These are phyloP conservation scores for Echinarachnius parma DNA, from an alignment of 53 echinoderm and acorn worm species.

Conservation along the genomic window DNA sequence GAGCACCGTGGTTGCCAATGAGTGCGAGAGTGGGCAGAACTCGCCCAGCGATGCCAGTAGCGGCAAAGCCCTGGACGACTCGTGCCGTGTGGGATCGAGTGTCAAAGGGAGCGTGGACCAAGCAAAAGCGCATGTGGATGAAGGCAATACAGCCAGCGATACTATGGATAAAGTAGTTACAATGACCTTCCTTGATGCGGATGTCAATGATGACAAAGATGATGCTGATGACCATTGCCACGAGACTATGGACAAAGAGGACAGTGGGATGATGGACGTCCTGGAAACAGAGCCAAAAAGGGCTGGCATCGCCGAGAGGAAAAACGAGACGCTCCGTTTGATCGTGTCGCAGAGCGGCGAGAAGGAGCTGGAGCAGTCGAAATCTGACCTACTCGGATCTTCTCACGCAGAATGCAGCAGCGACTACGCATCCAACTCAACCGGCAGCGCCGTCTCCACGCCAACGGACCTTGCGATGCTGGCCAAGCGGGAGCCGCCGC, in stretches of 20 bases:
- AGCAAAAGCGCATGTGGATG: no score
- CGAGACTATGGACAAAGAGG: constrained; percentile 26
- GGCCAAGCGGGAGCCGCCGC: constrained; percentile 14
- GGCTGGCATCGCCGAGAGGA: constrained; percentile 27
- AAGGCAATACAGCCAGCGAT: not conserved
- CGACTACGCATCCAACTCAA: constrained; percentile 44
- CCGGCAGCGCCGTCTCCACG: constrained; percentile 43
- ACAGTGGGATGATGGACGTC: constrained; percentile 20
- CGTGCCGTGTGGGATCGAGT: no score
- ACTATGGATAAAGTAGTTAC: not conserved
- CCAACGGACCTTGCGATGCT: constrained; percentile 31
- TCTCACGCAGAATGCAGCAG: constrained; percentile 34
- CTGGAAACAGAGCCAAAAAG: constrained; percentile 18
- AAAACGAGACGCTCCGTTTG: constrained; percentile 28
- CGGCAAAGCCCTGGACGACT: no score
- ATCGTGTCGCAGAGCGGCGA: constrained; percentile 14
- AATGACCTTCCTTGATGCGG: not conserved
- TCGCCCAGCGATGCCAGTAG: constrained; percentile 15
- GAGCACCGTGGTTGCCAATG: constrained; percentile 41
- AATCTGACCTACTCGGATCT: constrained; percentile 11
- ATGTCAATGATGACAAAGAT: not conserved
- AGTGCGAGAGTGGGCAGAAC: constrained; percentile 26
- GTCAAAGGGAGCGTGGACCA: no score
- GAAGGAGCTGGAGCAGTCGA: constrained; percentile 8
- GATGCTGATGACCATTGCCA: not conserved